A percentile compares a stretch with the other conserved stretches of the same genome.
phyloP scores from a whole-genome alignment of 2,888 invertebrate genomes.

The Cryptus armator region DNA sequence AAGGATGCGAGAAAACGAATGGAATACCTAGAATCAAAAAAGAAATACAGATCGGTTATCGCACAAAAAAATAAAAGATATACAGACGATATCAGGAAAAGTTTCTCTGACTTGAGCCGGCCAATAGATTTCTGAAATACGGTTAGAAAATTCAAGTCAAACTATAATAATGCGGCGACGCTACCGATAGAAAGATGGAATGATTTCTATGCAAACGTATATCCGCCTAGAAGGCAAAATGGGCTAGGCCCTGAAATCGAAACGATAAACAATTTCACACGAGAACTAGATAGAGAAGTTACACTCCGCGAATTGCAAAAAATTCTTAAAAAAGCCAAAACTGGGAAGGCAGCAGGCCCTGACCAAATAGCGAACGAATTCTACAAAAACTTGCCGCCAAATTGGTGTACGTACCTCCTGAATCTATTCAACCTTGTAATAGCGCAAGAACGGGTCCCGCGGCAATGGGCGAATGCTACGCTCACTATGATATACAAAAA shows the following conservation, averaged over 20 bases:
- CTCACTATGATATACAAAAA: constrained; percentile 68
- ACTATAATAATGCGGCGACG: not conserved
- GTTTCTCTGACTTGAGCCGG: constrained; percentile 16
- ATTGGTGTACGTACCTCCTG: constrained; percentile 32
- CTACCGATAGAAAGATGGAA: constrained; percentile 13
- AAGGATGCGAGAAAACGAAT: constrained; percentile 2
- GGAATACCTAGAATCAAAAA: constrained; percentile 12
- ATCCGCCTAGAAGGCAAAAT: not conserved
- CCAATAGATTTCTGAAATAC: constrained; percentile 27
- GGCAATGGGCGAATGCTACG: constrained; percentile 36
- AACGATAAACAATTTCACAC: not conserved
- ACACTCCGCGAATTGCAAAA: not conserved
- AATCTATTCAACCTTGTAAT: constrained; percentile 50
- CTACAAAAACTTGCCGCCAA: constrained; percentile 31
- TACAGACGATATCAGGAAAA: constrained; percentile 7
- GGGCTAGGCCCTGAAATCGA: too few species aligned
- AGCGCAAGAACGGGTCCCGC: constrained; percentile 16
- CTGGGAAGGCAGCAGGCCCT: not conserved
- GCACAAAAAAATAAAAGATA: not conserved
- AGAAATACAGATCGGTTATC: constrained; percentile 4
- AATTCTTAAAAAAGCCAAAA: not conserved
- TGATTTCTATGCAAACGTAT: constrained; percentile 5
- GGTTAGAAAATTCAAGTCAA: constrained; percentile 12
- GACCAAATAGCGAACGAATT: constrained; percentile 26
- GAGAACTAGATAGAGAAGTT: not conserved